Evolutionary conservation across 2,888 invertebrate species (phyloP), one percentile per base, ranked within the genome.

Genomic region (Meghimatium bilineatum): DNA sequence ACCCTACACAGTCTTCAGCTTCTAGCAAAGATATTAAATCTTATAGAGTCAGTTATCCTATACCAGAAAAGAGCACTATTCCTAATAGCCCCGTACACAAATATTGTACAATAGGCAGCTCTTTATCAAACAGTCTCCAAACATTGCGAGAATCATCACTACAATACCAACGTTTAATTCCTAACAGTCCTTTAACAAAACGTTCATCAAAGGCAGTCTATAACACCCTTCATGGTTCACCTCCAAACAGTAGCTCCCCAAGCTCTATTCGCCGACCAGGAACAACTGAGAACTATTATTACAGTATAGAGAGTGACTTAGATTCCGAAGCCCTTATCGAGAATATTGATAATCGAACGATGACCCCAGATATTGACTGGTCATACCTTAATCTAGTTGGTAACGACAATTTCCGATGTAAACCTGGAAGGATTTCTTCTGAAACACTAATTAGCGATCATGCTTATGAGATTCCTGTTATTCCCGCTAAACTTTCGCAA

Each of bases 341-440:
- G 23, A 29, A 60, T 23, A 49, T 17, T 14, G 84, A 80, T 36
- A n/a, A 29, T 20, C 32, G 84, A 36, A 67, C 79, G 26, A n/a
- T 80, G 29, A 84, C 80, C 5, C 84, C 80, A 2, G 84, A 80
- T 29, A 74, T 84, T n/a, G 84, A 84, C 56, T 84, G 80, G 80
- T 84, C 84, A 5, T 84, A 80, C 36, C 60, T 84, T 2, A 84
- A 80, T 20, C 52, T 84, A 10, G 44, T 84, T 49, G 84, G 80
- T 5, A 80, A 66, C 29, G 29, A 56, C 14, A 74, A 60, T 10
- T 14, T 23, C 32, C 3, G 17, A 74, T 6, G 3, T 20, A 20
- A 52, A 2, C 3, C 52, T 6, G 38, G 17, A 23, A 14, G 23
- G 32, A 44, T 8, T 44, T 29, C 14, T 29, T 29, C 29, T 44